A percentile compares a stretch with the other conserved stretches of the same genome.
Conservation (phyloP, 2,113 vertebrate species). For the Psephotus haematonotus region DNA sequence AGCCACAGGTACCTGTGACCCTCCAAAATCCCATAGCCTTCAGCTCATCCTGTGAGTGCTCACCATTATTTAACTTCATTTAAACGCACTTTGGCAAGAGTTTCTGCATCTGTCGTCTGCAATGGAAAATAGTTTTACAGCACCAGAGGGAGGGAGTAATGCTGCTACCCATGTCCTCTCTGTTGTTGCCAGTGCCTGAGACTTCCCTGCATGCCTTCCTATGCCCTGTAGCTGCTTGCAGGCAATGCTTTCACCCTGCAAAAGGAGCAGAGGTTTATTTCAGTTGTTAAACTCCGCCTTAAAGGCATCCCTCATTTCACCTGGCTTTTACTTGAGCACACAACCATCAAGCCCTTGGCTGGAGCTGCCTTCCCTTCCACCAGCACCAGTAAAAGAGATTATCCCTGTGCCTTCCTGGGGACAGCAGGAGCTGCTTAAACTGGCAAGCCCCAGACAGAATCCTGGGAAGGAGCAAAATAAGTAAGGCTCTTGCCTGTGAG, state of each 20-base stretch:
- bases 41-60: background rate
- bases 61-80: background rate
- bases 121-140: background rate
- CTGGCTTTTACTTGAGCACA: background rate
- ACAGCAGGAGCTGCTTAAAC: background rate
- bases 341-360: background rate
- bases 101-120: background rate
- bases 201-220: background rate
- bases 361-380: background rate
- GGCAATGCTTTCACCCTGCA: background rate
- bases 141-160: background rate
- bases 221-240: accelerated
- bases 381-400: background rate
- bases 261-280: background rate
- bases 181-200: accelerated
- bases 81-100: background rate
- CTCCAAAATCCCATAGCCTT: background rate
- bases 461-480: background rate
- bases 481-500: background rate
- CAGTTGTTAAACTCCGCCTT: background rate
- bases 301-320: background rate
- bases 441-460: background rate
- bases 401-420: background rate
- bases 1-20: background rate
- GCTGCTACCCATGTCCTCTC: background rate